Evolutionary conservation across 2,113 vertebrate genomes (phyloP).

Genomic region (Nansenia antarctica): DNA sequence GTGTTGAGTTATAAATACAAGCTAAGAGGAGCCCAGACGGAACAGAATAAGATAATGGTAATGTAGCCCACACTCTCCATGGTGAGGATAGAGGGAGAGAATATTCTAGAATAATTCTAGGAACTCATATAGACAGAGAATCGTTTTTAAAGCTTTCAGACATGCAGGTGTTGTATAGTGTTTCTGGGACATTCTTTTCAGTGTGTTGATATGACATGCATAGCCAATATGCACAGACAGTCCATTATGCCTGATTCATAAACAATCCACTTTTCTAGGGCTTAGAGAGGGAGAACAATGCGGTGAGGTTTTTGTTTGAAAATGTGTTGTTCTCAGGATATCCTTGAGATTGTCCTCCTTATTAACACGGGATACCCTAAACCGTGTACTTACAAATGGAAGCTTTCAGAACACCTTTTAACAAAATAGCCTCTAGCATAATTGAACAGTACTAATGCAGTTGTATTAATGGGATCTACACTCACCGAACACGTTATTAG

Average conservation of each 20-base stretch:
- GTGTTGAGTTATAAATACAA: slow-evolving; percentile 64
- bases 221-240: neutral
- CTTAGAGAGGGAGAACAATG: too few relatives aligned
- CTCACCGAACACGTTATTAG: too few relatives aligned
- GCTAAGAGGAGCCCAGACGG: slow-evolving; percentile 41
- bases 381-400: too few relatives aligned
- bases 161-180: neutral
- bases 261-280: neutral
- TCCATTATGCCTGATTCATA: neutral
- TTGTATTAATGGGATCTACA: neutral
- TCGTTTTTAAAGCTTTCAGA: neutral
- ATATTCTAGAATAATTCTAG: slow-evolving; percentile 25
- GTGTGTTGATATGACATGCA: neutral
- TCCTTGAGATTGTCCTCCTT: too few relatives aligned
- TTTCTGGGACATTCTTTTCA: too few relatives aligned
- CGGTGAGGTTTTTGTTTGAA: too few relatives aligned
- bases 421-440: neutral
- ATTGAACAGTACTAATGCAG: neutral
- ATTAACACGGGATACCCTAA: too few relatives aligned
- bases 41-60: slow-evolving; percentile 46
- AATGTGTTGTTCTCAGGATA: too few relatives aligned
- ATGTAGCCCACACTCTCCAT: slow-evolving; percentile 34
- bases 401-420: neutral
- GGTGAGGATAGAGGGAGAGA: slow-evolving; percentile 30
- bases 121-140: neutral